Evolutionary conservation across 2,888 invertebrate species (phyloP).

Genomic region (Ephialtes manifestator): DNA sequence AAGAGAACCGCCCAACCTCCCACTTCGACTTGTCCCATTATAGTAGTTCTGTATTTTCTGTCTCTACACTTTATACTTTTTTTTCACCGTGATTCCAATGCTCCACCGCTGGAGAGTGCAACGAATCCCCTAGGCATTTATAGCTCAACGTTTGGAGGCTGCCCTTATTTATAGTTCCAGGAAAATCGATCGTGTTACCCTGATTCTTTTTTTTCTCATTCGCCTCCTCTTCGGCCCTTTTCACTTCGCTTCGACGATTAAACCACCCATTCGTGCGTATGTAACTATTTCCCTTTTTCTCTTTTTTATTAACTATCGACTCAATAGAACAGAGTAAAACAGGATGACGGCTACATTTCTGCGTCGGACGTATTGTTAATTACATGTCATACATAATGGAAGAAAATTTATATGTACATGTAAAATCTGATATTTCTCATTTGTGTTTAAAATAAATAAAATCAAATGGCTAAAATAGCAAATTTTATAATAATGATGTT

Average conservation of each 20-base stretch:
- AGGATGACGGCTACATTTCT: not conserved
- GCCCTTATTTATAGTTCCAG: slow-evolving; percentile 46
- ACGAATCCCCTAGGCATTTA: slow-evolving; percentile 32
- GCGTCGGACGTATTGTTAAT: not conserved
- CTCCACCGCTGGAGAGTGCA: slow-evolving; percentile 10
- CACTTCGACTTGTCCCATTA: slow-evolving; percentile 40
- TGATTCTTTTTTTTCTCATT: not conserved
- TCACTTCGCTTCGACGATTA: slow-evolving; percentile 13
- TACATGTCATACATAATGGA: not conserved
- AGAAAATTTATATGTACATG: not conserved
- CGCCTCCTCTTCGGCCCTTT: slow-evolving; percentile 33
- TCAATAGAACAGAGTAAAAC: not conserved
- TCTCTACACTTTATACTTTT: slow-evolving; percentile 17
- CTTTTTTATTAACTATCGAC: not conserved
- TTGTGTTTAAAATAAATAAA: no score
- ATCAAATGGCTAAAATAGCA: no score
- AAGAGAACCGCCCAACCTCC: slow-evolving; percentile 37
- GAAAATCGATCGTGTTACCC: slow-evolving; percentile 24
- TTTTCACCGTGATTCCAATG: slow-evolving; percentile 15
- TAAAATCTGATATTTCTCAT: not conserved
- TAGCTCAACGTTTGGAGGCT: slow-evolving; percentile 19
- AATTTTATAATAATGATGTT: no score
- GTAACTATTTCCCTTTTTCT: not conserved
- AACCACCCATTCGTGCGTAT: slow-evolving; percentile 7
- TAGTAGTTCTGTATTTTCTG: slow-evolving; percentile 2